Evolutionary conservation across 1,140 invertebrate genomes (phyloP), one percentile per base, ranked within the genome.

Genomic region (Bombus polaris): DNA sequence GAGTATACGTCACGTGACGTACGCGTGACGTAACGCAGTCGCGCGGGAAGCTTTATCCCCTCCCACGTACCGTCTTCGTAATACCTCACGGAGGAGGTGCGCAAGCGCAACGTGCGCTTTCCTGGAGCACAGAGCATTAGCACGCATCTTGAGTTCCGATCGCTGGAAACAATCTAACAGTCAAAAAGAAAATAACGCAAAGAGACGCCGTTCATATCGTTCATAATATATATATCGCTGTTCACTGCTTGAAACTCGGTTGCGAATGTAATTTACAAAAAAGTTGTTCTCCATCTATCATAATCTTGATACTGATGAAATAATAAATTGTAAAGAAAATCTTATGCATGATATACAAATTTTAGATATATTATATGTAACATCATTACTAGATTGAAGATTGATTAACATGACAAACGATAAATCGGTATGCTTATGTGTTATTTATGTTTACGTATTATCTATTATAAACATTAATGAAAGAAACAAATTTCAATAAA

Each of bases 1-100:
- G 85, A 59, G 73, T 72, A 84, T 81, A 84, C 74, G 72, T 90
- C 90, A 90, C 89, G 90, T 90, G 89, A 91, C 90, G 87, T 88
- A 88, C 84, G 85, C 84, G 87, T 91, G 90, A 90, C 89, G 90
- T 90, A 91, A 91, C 70, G 90, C 84, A 81, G 87, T 88, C 87
- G 89, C 90, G 90, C 90, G 90, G 90, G 90, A 91, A 91, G 89
- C 76, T 81, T 87, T 47, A 68, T 87, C 81, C 84, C 83, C 81
- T 76, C 83, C 47, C 75, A 78, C 83, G 59, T 77, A 47, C 39
- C 59, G 80, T 81, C 87, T 81, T 89, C 86, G 89, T 83, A 87
- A 87, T 87, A 84, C 68, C 73, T 77, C 78, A 76, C 68, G 35
- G 42, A 70, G 59, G 65, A 9, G 59, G 35, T 53, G 81, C 88